Evolutionary conservation across 2,888 invertebrate genomes (phyloP).

Genomic region (Agapostemon virescens): DNA sequence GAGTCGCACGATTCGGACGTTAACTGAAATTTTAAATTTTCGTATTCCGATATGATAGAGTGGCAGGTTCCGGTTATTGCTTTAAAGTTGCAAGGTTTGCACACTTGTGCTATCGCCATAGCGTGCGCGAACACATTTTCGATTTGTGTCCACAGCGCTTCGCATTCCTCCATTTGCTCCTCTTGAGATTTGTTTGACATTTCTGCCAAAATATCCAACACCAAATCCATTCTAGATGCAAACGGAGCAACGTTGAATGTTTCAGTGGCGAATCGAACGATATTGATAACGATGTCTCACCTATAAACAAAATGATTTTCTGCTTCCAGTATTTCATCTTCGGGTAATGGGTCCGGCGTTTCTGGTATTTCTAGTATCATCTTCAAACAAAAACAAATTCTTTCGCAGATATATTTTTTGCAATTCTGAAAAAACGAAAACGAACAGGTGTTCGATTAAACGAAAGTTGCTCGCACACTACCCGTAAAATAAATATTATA

Average conservation of each 20-base stretch:
- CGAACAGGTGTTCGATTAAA: conserved; percentile 35
- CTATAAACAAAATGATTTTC: conserved; percentile 78
- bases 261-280: not conserved
- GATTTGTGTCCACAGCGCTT: conserved; percentile 74
- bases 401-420: conserved; percentile 76
- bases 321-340: conserved; percentile 72
- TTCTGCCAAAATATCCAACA: conserved; percentile 74
- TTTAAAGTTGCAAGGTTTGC: conserved; percentile 77
- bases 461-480: not conserved
- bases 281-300: conserved; percentile 63
- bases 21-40: conserved; percentile 76
- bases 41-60: conserved; percentile 78
- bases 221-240: conserved; percentile 75
- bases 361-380: conserved; percentile 74
- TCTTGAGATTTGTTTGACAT: conserved; percentile 69
- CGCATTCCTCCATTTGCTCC: conserved; percentile 69
- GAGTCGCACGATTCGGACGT: conserved; percentile 78
- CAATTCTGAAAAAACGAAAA: conserved; percentile 67
- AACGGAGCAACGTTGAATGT: not conserved
- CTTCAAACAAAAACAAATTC: conserved; percentile 76
- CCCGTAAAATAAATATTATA: not conserved
- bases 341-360: conserved; percentile 67
- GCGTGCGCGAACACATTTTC: conserved; percentile 80
- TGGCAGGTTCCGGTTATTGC: conserved; percentile 79
- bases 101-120: conserved; percentile 80